These are phyloP conservation scores for Sinocyclocheilus grahami DNA, from an alignment of 2,113 vertebrate genomes.

Conservation along the genomic window DNA sequence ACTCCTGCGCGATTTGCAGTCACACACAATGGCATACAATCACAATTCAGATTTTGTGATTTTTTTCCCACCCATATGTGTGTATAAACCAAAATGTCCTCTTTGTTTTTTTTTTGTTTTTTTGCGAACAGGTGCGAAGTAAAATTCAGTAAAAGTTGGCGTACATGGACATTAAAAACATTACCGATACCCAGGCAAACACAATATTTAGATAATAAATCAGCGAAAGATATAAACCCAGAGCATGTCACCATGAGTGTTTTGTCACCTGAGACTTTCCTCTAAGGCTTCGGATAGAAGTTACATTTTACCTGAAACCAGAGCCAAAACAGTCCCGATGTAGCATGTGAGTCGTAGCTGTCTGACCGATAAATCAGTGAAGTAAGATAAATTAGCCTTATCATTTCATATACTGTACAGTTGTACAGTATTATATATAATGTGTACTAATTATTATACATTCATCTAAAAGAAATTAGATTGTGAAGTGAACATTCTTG, in stretches of 20 bases:
- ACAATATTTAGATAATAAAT: not conserved
- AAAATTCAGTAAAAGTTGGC: not conserved
- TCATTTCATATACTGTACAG: not conserved
- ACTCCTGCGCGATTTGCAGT: not conserved
- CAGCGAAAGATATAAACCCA: not conserved
- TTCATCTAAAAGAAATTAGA: no score
- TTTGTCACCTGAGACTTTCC: not conserved
- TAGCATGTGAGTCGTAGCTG: not conserved
- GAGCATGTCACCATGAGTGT: not conserved
- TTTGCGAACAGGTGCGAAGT: not conserved
- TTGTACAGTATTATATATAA: no score
- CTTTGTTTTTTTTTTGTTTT: not conserved
- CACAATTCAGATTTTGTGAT: not conserved
- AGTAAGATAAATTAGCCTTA: not conserved
- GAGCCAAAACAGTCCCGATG: not conserved
- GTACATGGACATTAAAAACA: not conserved
- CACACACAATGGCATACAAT: not conserved
- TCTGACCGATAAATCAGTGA: not conserved
- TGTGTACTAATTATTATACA: no score
- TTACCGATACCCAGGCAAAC: not conserved
- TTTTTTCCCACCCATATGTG: not conserved
- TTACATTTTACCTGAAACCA: not conserved
- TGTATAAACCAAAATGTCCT: not conserved
- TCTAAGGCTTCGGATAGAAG: not conserved
- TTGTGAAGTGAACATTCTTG: no score